Percentiles rank a stretch among this genome's conserved stretches.
phyloP scores from a whole-genome alignment of 2,888 invertebrate species.

The Eilema griseolum region DNA sequence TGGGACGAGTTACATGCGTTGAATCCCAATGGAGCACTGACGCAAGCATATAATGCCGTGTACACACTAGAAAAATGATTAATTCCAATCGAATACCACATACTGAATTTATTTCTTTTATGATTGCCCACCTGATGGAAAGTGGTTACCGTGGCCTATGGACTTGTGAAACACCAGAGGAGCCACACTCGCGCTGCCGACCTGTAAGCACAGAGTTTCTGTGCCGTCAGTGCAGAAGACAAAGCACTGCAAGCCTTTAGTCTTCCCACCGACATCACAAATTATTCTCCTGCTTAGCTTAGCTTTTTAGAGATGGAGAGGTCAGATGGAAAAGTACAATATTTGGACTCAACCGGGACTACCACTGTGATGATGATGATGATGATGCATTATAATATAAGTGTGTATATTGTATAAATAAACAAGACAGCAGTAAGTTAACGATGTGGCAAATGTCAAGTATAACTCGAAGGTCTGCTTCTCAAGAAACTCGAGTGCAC shows the following conservation, averaged over 20 bases:
- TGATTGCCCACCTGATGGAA: too few species aligned
- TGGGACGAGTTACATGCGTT: constrained; percentile 24
- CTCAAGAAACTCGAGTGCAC: background rate
- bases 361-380: background rate
- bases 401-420: background rate
- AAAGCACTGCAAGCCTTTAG: too few species aligned
- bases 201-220: too few species aligned
- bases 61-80: background rate
- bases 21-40: constrained; percentile 39
- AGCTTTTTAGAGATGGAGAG: background rate
- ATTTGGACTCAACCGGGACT: background rate
- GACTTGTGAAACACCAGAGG: too few species aligned
- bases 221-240: too few species aligned
- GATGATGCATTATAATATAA: background rate
- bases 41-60: constrained; percentile 24
- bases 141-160: too few species aligned
- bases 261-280: too few species aligned
- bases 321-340: background rate
- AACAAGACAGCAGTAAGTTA: background rate
- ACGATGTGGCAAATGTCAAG: constrained; percentile 2
- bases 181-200: too few species aligned
- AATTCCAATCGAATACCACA: too few species aligned
- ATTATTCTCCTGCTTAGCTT: too few species aligned
- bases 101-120: background rate
- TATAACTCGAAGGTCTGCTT: constrained; percentile 7